phyloP scores from a whole-genome alignment of 1,140 invertebrate genomes.

The Choristoneura fumiferana region DNA sequence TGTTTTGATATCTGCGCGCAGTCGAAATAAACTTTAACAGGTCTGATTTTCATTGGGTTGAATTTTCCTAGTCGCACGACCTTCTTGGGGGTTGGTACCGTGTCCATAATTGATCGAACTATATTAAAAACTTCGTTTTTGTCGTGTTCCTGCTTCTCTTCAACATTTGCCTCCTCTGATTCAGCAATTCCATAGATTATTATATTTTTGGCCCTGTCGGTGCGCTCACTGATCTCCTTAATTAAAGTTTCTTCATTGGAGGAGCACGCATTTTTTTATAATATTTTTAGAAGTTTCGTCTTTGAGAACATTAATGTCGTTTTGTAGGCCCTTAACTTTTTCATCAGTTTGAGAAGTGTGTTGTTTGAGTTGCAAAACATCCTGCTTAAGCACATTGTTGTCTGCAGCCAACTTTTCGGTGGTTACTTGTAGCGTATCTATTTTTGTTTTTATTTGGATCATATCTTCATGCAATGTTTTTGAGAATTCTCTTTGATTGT shows the following conservation, averaged over 20 bases:
- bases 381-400: not conserved
- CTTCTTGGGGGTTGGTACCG: not conserved
- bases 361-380: not conserved
- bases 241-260: slow-evolving; percentile 8
- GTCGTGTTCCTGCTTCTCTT: not conserved
- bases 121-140: not conserved
- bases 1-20: not conserved
- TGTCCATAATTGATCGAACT: not conserved
- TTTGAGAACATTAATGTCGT: too few species aligned
- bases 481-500: not conserved
- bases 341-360: not conserved
- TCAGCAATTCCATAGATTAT: slow-evolving; percentile 3
- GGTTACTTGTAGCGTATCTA: not conserved
- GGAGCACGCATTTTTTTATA: too few species aligned
- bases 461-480: not conserved
- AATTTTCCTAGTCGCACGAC: slow-evolving; percentile 7
- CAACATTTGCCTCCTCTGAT: not conserved
- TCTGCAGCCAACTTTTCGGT: not conserved
- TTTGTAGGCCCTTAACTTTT: not conserved
- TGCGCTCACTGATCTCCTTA: not conserved
- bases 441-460: not conserved
- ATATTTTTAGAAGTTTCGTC: too few species aligned
- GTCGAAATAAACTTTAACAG: slow-evolving; percentile 7
- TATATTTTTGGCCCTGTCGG: slow-evolving; percentile 16
- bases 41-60: not conserved